Conservation (phyloP, 2,797 vertebrate species). For the Falco columbarius region DNA sequence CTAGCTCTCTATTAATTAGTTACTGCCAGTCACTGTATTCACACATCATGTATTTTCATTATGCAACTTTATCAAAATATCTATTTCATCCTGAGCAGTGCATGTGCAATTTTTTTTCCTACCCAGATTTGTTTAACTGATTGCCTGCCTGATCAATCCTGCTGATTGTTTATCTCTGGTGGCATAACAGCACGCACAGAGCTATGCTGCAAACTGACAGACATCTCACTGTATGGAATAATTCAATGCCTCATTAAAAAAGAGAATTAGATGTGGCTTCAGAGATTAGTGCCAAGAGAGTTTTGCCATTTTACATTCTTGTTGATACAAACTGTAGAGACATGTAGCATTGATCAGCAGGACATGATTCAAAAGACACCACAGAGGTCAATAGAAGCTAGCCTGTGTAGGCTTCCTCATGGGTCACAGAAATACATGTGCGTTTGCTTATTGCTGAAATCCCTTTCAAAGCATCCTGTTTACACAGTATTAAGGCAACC, state of each 20-base stretch:
- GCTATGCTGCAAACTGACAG: background rate
- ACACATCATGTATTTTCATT: background rate
- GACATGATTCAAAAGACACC: background rate
- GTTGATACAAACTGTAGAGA: background rate
- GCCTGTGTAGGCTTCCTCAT: background rate
- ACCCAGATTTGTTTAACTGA: conserved; percentile 67
- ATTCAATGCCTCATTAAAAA: conserved; percentile 66
- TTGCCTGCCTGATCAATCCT: conserved; percentile 55
- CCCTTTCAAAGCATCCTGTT: conserved; percentile 15
- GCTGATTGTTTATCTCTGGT: conserved; percentile 65
- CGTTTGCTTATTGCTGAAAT: conserved; percentile 3
- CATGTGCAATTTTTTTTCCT: background rate
- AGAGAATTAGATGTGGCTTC: conserved; percentile 42
- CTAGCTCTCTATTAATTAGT: background rate
- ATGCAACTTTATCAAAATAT: conserved; percentile 1
- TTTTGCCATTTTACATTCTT: background rate
- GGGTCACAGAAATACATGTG: background rate
- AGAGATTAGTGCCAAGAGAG: conserved; percentile 33
- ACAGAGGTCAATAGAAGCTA: background rate
- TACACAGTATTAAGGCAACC: background rate
- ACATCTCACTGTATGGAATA: conserved; percentile 34
- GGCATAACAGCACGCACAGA: background rate
- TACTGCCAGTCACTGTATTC: background rate
- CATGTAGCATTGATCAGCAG: background rate
- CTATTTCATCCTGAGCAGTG: conserved; percentile 35